Evolutionary conservation across 2,113 vertebrate genomes (phyloP).

Genomic region (Chionomys nivalis): DNA sequence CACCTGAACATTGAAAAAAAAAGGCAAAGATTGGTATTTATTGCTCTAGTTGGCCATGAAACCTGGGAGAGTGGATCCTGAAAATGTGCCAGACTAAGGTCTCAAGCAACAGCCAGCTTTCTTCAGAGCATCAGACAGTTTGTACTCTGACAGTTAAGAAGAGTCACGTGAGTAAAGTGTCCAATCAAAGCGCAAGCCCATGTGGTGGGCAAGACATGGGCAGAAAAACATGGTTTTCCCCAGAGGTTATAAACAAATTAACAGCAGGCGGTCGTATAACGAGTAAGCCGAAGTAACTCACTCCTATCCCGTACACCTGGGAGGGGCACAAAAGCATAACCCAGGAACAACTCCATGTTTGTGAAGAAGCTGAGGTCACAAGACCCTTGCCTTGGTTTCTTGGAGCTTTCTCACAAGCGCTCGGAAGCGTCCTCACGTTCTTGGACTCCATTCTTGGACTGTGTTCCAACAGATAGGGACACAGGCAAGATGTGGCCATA

Average conservation of each 20-base stretch:
- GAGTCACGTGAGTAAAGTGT: not conserved
- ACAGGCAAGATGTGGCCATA: fast-evolving
- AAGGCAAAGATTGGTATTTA: not conserved
- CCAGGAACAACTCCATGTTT: not conserved
- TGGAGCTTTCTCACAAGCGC: not conserved
- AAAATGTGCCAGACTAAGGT: not conserved
- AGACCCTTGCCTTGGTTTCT: not conserved
- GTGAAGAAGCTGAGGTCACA: not conserved
- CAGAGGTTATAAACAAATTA: not conserved
- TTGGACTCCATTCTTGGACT: not conserved
- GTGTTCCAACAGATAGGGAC: not conserved
- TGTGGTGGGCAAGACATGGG: not conserved
- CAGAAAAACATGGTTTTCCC: not conserved
- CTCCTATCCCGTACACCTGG: not conserved
- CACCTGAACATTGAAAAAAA: not conserved
- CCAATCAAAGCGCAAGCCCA: not conserved
- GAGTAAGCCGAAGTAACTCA: not conserved
- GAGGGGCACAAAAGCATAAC: not conserved
- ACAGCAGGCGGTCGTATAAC: not conserved
- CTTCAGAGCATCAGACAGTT: not conserved
- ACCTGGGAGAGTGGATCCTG: not conserved
- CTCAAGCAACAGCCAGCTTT: not conserved
- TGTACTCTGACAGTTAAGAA: not conserved
- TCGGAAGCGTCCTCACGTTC: not conserved
- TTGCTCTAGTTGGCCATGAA: not conserved